Percentiles rank a stretch among this genome's conserved stretches.
Conservation (phyloP, 2,113 vertebrate genomes). For the Probosciger aterrimus region DNA sequence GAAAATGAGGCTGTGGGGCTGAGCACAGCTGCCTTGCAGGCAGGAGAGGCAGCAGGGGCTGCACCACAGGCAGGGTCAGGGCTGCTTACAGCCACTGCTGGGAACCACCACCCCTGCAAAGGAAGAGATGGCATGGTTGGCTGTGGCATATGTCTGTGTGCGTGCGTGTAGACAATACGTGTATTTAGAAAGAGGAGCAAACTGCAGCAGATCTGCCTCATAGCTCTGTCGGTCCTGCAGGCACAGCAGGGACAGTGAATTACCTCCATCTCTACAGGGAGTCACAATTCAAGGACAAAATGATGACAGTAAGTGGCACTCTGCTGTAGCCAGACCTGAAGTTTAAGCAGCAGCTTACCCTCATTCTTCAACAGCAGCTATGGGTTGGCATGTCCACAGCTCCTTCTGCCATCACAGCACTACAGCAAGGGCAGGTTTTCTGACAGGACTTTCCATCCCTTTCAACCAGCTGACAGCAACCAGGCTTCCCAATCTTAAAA, state of each 20-base stretch:
- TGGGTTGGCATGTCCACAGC: not conserved
- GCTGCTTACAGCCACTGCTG: not conserved
- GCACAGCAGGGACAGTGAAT: not conserved
- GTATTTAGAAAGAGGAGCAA: not conserved
- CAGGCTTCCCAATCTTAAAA: not conserved
- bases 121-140: rapidly evolving
- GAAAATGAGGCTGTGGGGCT: not conserved
- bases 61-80: not conserved
- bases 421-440: not conserved
- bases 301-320: not conserved
- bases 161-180: rapidly evolving
- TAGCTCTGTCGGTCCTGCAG: not conserved
- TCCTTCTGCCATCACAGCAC: not conserved
- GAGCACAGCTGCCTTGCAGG: not conserved
- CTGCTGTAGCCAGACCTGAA: not conserved
- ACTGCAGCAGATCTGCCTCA: not conserved
- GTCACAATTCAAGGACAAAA: not conserved
- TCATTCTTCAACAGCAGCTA: not conserved
- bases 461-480: not conserved
- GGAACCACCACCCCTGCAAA: not conserved
- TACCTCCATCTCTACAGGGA: not conserved
- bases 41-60: not conserved
- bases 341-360: not conserved
- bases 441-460: not conserved
- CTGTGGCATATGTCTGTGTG: not conserved